Evolutionary conservation across 2,888 invertebrate species (phyloP), one percentile per base, ranked within the genome.

Genomic region (Panzeria rudis): DNA sequence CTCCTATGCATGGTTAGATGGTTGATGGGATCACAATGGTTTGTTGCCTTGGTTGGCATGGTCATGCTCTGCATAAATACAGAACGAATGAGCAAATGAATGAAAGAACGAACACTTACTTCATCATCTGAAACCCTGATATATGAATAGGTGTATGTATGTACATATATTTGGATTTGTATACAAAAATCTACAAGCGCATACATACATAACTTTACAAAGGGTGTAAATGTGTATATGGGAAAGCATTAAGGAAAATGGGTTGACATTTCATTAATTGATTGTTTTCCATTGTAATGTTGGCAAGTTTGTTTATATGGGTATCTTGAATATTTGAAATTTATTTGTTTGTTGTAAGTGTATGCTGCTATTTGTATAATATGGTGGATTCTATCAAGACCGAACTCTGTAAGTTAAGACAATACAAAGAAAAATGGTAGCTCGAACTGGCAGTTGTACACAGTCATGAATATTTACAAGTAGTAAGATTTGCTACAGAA

Each of bases 261-360:
- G 82, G 85, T 79, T 85, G 82, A 66, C 78, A 75, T 82, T 79
- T 85, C 75, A 41, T 79, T 71, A 82, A 79, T 82, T 64, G 73
- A 25, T 68, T 76, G 25, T 72, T 75, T 47, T 54, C 44, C 68
- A 62, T 32, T 38, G 15, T 61, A 13, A 41, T 68, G 68, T 17
- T 81, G 25, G 23, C n/a, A 13, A 56, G 64, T 38, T 38, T 61
- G n/a, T 23, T 23, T 79, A 44, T 41, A n/a, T 50, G 35, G 11
- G 54, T 47, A 54, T 29, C 23, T 38, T 20, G 56, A 35, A 47
- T 72, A 32, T 52, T 47, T 52, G 32, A n/a, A 50, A 66, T 71
- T 23, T 56, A n/a, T 44, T 75, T 75, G 62, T 62, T 29, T 62
- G 69, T 25, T 44, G 32, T 35, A 68, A 75, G 52, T 61, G 41